Percentiles rank a stretch among this genome's conserved stretches.
These are phyloP conservation scores for Vimba vimba DNA, from an alignment of 2,113 vertebrate species.

Conservation along the genomic window DNA sequence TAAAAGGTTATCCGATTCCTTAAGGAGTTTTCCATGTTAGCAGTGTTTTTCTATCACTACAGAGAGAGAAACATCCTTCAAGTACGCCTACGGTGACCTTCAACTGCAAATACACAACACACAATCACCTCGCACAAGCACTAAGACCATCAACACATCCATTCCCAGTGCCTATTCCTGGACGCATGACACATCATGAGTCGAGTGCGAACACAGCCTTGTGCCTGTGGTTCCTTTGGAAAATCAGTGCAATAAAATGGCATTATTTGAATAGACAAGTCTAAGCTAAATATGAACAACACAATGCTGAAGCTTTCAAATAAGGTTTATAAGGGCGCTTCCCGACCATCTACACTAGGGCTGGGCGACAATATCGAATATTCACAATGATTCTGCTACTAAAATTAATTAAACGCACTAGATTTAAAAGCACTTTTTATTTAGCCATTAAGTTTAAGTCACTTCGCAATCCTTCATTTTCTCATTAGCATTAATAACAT, in stretches of 20 bases:
- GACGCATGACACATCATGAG: neutral
- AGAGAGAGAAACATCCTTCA: neutral
- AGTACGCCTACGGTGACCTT: neutral
- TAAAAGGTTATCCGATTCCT: neutral
- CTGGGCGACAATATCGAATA: neutral
- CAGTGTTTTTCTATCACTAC: neutral
- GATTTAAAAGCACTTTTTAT: neutral
- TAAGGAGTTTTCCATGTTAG: neutral
- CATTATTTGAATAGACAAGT: neutral
- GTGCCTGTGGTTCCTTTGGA: neutral
- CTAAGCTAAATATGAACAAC: constrained; percentile 18
- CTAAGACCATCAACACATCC: neutral
- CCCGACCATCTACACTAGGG: neutral
- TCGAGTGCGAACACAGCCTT: neutral
- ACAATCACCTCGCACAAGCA: neutral
- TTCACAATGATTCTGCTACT: neutral
- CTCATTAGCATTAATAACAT: neutral
- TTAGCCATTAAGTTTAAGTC: neutral
- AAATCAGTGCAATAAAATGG: neutral
- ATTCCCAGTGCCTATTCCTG: neutral
- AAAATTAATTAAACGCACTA: neutral
- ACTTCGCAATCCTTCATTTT: neutral
- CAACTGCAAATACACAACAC: neutral
- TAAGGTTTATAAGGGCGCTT: neutral
- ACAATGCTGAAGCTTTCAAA: neutral